phyloP scores from a whole-genome alignment of 2,888 invertebrate genomes.

The Horisme vitalbata region DNA sequence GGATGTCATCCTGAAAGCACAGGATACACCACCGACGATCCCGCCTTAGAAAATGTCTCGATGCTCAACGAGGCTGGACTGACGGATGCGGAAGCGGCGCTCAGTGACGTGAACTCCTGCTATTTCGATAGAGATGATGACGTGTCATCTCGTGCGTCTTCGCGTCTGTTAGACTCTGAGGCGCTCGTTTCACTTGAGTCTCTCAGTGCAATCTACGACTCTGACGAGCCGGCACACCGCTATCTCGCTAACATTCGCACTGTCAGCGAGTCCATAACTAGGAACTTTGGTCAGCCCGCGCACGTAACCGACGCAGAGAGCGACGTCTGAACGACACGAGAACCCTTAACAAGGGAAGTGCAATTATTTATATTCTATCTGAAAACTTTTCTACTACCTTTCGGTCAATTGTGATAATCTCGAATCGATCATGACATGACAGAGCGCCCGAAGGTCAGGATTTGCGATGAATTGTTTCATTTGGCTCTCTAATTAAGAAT shows the following conservation, averaged over 20 bases:
- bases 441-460: slow-evolving; percentile 46
- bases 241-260: slow-evolving; percentile 89
- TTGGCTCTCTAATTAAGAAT: slow-evolving; percentile 70
- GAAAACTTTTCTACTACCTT: slow-evolving; percentile 41
- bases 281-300: slow-evolving; percentile 88
- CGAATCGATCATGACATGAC: slow-evolving; percentile 51
- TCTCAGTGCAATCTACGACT: slow-evolving; percentile 92
- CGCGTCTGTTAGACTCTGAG: slow-evolving; percentile 90
- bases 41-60: slow-evolving; percentile 92
- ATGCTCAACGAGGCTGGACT: slow-evolving; percentile 93
- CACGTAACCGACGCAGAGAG: slow-evolving; percentile 86
- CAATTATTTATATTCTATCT: slow-evolving; percentile 31
- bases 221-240: slow-evolving; percentile 84
- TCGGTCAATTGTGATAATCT: slow-evolving; percentile 60
- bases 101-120: slow-evolving; percentile 93
- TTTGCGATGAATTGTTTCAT: slow-evolving; percentile 36
- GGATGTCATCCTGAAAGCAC: slow-evolving; percentile 86
- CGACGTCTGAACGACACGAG: slow-evolving; percentile 83
- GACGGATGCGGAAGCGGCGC: slow-evolving; percentile 93
- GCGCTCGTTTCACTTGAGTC: slow-evolving; percentile 90
- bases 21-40: slow-evolving; percentile 94
- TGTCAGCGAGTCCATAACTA: slow-evolving; percentile 89
- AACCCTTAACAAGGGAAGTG: slow-evolving; percentile 20
- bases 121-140: slow-evolving; percentile 89
- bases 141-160: slow-evolving; percentile 92